Conservation (phyloP, 2,113 vertebrate genomes). For the Caloenas nicobarica region DNA sequence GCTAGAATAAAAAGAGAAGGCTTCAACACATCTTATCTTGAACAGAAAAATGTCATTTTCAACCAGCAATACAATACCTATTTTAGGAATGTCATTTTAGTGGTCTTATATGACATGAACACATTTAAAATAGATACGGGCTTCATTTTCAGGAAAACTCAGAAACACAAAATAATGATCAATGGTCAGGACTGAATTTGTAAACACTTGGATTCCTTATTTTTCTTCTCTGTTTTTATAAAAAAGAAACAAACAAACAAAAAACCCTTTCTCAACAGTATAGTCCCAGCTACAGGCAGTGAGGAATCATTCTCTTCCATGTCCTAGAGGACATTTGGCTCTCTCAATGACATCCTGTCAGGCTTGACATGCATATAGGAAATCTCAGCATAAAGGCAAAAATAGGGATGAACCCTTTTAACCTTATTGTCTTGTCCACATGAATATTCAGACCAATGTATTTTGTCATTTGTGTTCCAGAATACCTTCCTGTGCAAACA, state of each 20-base stretch:
- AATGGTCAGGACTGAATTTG: not conserved
- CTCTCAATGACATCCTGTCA: not conserved
- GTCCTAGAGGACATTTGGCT: not conserved
- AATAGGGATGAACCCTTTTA: not conserved
- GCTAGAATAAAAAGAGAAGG: not conserved
- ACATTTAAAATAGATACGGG: not conserved
- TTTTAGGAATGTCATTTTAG: not conserved
- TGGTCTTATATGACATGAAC: not conserved
- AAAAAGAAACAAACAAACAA: not conserved
- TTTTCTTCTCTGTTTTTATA: not conserved
- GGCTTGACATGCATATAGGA: not conserved
- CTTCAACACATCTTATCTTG: not conserved
- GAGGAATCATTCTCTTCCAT: not conserved
- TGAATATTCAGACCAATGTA: not conserved
- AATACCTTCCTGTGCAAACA: not conserved
- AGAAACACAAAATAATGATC: not conserved
- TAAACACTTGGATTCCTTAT: not conserved
- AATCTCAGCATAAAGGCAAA: not conserved
- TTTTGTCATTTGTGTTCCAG: not conserved
- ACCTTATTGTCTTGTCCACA: not conserved
- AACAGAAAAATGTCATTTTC: not conserved
- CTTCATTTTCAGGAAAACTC: not conserved
- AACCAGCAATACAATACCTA: not conserved
- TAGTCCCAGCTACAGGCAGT: not conserved
- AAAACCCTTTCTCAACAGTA: not conserved